These are phyloP conservation scores for Ciona savignyi DNA, from an alignment of 23 tunicate species.

Conservation along the genomic window DNA sequence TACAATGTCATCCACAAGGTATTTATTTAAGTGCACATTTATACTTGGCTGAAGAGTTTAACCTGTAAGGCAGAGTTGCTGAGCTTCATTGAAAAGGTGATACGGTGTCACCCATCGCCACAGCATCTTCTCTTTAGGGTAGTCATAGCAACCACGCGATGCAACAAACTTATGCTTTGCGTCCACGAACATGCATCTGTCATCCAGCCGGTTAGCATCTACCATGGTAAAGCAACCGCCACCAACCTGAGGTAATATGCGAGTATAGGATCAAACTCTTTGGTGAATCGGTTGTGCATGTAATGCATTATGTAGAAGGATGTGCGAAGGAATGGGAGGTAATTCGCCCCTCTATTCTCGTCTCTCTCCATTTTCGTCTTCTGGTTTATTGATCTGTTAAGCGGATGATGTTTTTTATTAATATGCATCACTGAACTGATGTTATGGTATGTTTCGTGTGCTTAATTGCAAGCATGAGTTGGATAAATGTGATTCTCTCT, in stretches of 20 bases:
- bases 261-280: conserved; percentile 22
- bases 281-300: conserved; percentile 26
- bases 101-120: conserved; percentile 75
- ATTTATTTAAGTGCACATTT: background rate
- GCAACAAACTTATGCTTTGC: conserved; percentile 24
- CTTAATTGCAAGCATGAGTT: too few relatives aligned
- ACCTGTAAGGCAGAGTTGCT: conserved; percentile 67
- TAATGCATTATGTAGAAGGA: conserved; percentile 45
- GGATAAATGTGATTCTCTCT: too few relatives aligned
- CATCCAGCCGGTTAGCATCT: too few relatives aligned
- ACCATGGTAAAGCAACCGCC: too few relatives aligned
- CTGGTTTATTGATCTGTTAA: conserved; percentile 39
- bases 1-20: too few relatives aligned
- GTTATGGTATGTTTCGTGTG: too few relatives aligned
- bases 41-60: background rate
- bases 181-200: conserved; percentile 75
- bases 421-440: too few relatives aligned
- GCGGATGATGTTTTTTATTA: too few relatives aligned
- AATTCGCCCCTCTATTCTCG: conserved; percentile 29
- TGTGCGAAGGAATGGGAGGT: conserved; percentile 35
- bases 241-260: conserved; percentile 44
- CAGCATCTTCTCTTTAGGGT: conserved; percentile 25
- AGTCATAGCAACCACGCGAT: conserved; percentile 61
- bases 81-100: conserved; percentile 50
- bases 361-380: background rate